phyloP scores from a whole-genome alignment of 2,888 invertebrate species.

The Barypeithes pellucidus region DNA sequence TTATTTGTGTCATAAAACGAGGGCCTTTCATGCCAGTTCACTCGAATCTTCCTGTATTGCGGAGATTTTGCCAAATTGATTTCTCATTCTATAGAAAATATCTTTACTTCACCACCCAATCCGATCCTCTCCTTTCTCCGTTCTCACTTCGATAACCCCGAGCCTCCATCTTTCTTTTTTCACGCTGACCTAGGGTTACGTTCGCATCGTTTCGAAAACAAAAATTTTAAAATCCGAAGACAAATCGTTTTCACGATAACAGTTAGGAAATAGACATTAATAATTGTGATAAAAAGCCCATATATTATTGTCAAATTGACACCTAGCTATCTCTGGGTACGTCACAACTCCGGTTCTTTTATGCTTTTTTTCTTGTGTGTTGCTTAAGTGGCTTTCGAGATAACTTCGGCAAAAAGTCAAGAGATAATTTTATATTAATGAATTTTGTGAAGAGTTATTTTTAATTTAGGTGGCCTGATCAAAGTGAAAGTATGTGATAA shows the following conservation, averaged over 20 bases:
- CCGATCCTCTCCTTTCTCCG: background rate
- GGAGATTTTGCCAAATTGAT: no score
- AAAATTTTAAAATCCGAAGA: conserved; percentile 21
- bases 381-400: background rate
- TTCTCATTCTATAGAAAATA: no score
- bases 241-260: conserved; percentile 17
- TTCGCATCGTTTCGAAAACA: background rate
- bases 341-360: background rate
- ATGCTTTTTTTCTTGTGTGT: background rate
- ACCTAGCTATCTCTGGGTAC: background rate
- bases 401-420: conserved; percentile 7
- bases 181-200: conserved; percentile 26
- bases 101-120: background rate
- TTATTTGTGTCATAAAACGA: no score
- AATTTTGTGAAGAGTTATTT: background rate
- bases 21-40: no score
- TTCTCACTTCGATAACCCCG: background rate
- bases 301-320: conserved; percentile 3
- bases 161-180: conserved; percentile 3
- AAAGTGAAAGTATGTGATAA: no score
- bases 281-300: conserved; percentile 8
- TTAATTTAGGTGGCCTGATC: background rate
- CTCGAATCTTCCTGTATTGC: no score
- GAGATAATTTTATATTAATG: background rate
- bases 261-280: conserved; percentile 13